phyloP scores from a whole-genome alignment of 2,888 invertebrate species.

The Antheraea assamensis region DNA sequence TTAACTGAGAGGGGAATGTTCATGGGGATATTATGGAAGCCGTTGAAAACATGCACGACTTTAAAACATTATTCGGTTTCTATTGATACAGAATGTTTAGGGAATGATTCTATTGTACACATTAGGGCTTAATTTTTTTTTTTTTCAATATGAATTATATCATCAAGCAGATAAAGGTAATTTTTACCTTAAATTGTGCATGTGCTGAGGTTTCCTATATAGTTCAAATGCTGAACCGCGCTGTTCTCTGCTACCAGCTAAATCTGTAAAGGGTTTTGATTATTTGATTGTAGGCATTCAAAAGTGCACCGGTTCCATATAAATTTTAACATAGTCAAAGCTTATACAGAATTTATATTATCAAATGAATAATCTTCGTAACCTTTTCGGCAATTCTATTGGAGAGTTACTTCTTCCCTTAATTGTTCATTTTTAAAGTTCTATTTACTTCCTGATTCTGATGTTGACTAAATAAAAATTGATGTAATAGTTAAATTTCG shows the following conservation, averaged over 20 bases:
- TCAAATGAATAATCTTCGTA: not conserved
- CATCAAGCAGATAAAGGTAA: conserved; percentile 26
- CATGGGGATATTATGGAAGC: conserved; percentile 1
- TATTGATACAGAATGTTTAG: not conserved
- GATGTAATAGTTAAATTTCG: too few species aligned
- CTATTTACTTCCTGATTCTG: too few species aligned
- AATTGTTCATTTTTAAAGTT: too few species aligned
- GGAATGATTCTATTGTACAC: conserved; percentile 12
- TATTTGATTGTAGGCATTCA: too few species aligned
- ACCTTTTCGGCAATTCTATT: not conserved
- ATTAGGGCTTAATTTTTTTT: conserved; percentile 1
- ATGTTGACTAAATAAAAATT: too few species aligned
- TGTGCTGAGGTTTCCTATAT: conserved; percentile 94
- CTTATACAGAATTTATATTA: too few species aligned
- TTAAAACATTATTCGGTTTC: conserved; percentile 5
- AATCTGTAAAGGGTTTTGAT: conserved; percentile 73
- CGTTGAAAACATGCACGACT: conserved; percentile 17
- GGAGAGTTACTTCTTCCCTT: not conserved
- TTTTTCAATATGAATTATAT: not conserved
- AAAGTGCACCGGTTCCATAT: too few species aligned
- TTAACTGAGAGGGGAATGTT: conserved; percentile 23
- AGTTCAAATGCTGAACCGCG: conserved; percentile 97
- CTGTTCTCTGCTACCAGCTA: conserved; percentile 94
- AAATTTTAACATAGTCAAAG: too few species aligned
- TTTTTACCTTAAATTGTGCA: conserved; percentile 91